Evolutionary conservation across 2,888 invertebrate genomes (phyloP), one percentile per base, ranked within the genome.

Genomic region (Gymnocheta viridis): DNA sequence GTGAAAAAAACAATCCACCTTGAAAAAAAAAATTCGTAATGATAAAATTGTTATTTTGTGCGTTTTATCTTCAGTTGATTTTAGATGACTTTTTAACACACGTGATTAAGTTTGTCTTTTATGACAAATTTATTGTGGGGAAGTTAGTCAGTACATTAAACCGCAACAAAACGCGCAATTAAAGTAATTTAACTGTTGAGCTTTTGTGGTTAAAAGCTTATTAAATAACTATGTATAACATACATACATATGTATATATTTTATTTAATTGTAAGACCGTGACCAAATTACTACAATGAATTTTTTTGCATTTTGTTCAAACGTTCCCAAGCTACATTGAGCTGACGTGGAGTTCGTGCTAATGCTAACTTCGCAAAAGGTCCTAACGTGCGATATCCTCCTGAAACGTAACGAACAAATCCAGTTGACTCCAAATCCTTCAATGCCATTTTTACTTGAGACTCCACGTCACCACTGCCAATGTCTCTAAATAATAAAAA

Each of bases 311-410:
- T 72, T 49, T 91, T 89, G 70, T 87, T 85, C n/a, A 91, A 87
- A 60, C 87, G 88, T 29, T 90, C 86, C 91, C 91, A 91, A 2
- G 89, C 88, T 49, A 86, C 83, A 51, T 87, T 88, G 35, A 88
- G 87, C 80, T 91, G 89, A 4, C 89, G 89, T 64, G 82, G 82
- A 2, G 89, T 90, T n/a, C 88, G 90, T 0, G 90, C 89, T 69
- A 87, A 85, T 17, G 90, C 89, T 81, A 91, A 70, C 80, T 88
- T 90, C 9, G 92, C 90, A 54, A 91, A 90, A 5, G 92, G 92
- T 0, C 92, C 92, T 72, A 92, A 44, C 1, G 92, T 92, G 79
- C 90, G 90, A 85, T 90, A 92, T 0, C 92, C n/a, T n/a, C 91
- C 49, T 88, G 87, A 38, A 1, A 89, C 82, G 47, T 77, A 88